Conservation (phyloP, 2,888 invertebrate genomes). For the Ernsta delagoae region DNA sequence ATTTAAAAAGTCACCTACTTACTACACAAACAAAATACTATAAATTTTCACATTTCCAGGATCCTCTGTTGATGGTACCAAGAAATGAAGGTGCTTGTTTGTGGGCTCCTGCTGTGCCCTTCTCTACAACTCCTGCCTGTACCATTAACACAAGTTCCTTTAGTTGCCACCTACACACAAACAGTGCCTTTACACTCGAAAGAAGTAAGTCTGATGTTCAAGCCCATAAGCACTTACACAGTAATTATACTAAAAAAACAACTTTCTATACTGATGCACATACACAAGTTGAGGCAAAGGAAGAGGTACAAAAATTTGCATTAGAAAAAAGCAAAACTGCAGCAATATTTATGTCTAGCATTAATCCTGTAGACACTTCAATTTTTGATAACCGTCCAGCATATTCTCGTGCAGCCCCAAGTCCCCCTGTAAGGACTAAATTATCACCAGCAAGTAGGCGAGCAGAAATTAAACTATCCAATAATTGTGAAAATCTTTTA, state of each 20-base stretch:
- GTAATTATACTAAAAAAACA: conserved; percentile 60
- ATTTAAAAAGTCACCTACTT: no score
- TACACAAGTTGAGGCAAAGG: conserved; percentile 47
- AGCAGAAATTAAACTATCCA: conserved; percentile 54
- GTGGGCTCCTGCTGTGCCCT: conserved; percentile 77
- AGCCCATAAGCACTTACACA: conserved; percentile 61
- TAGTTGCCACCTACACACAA: conserved; percentile 77
- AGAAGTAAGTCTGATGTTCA: conserved; percentile 78
- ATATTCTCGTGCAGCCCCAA: conserved; percentile 74
- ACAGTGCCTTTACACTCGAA: conserved; percentile 72
- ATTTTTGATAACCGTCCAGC: conserved; percentile 74
- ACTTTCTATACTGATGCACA: conserved; percentile 68
- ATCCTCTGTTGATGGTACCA: conserved; percentile 86
- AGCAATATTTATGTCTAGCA: conserved; percentile 57
- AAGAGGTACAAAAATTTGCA: conserved; percentile 51
- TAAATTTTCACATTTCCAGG: conserved; percentile 55
- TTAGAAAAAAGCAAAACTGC: conserved; percentile 78
- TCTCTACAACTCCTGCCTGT: conserved; percentile 74
- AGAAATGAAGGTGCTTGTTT: conserved; percentile 85
- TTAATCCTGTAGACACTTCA: conserved; percentile 59
- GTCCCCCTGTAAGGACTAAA: conserved; percentile 75
- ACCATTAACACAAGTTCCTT: conserved; percentile 72
- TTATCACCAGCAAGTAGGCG: conserved; percentile 61
- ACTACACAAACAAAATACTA: no score
- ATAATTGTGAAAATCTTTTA: conserved; percentile 61